phyloP scores from a whole-genome alignment of 2,113 vertebrate genomes.

The Numida meleagris region DNA sequence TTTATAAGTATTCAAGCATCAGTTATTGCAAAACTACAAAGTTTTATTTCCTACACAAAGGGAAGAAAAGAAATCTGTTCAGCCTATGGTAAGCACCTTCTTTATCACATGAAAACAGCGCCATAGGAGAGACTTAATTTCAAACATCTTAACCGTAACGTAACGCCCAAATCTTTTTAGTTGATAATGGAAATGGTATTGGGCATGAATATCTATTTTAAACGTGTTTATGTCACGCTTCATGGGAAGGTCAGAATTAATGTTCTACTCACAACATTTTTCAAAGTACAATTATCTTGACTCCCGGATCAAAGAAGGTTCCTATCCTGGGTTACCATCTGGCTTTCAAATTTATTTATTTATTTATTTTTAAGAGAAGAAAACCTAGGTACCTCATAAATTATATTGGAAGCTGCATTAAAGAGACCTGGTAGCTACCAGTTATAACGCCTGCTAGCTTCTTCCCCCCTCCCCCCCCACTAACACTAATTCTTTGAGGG shows the following conservation, averaged over 20 bases:
- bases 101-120: conserved; percentile 6
- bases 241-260: conserved; percentile 49
- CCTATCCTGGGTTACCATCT: background rate
- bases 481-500: background rate
- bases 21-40: background rate
- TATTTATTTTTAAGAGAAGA: background rate
- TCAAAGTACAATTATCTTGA: conserved; percentile 49
- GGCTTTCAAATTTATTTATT: background rate
- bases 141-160: background rate
- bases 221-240: conserved; percentile 28
- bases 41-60: background rate
- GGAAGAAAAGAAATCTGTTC: background rate
- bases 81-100: background rate
- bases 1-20: background rate
- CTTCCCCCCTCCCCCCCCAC: background rate
- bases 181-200: conserved; percentile 4
- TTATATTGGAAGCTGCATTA: background rate
- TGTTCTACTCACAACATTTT: conserved; percentile 21
- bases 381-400: background rate
- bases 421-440: background rate
- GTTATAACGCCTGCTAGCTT: background rate
- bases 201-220: conserved; percentile 29
- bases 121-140: conserved; percentile 15
- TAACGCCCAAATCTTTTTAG: conserved; percentile 22
- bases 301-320: conserved; percentile 28